Evolutionary conservation across 2,888 invertebrate genomes (phyloP).

Genomic region (Boloria selene): DNA sequence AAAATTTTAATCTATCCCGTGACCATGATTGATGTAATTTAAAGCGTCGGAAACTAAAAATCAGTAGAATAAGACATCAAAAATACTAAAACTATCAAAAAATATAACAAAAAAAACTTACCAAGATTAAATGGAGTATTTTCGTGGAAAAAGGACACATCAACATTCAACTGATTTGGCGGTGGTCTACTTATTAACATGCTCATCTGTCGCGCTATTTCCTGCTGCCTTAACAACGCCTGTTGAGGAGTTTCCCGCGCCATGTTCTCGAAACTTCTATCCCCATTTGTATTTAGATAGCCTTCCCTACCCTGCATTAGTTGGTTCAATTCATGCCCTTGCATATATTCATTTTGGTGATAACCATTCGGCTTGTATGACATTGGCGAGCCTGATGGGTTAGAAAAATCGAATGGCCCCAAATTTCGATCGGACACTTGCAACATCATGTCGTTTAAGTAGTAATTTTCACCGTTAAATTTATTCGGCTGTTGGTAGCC

Average conservation of each 20-base stretch:
- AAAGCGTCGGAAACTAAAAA: too few relatives aligned
- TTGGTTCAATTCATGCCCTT: slow-evolving; percentile 62
- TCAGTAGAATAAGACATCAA: neutral
- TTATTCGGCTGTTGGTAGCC: slow-evolving; percentile 63
- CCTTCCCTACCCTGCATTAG: slow-evolving; percentile 57
- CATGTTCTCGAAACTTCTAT: slow-evolving; percentile 57
- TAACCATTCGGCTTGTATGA: slow-evolving; percentile 70
- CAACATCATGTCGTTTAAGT: slow-evolving; percentile 63
- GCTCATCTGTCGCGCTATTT: slow-evolving; percentile 72
- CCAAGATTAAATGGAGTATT: slow-evolving; percentile 72
- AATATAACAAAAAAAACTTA: slow-evolving; percentile 48
- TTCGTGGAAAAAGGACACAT: slow-evolving; percentile 73
- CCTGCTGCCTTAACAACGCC: slow-evolving; percentile 67
- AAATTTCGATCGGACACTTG: slow-evolving; percentile 58
- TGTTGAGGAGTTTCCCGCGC: slow-evolving; percentile 61
- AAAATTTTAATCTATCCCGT: too few relatives aligned
- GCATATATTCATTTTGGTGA: slow-evolving; percentile 64
- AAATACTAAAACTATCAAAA: neutral
- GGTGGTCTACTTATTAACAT: slow-evolving; percentile 70
- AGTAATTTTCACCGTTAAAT: slow-evolving; percentile 58
- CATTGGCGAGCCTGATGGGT: slow-evolving; percentile 51
- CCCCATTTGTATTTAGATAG: slow-evolving; percentile 58
- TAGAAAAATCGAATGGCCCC: slow-evolving; percentile 63
- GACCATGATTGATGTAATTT: too few relatives aligned
- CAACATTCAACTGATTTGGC: slow-evolving; percentile 71